Base-by-base conservation (phyloP, 53 echinoderm and acorn worm genomes). In the Stichopus horrens region DNA sequence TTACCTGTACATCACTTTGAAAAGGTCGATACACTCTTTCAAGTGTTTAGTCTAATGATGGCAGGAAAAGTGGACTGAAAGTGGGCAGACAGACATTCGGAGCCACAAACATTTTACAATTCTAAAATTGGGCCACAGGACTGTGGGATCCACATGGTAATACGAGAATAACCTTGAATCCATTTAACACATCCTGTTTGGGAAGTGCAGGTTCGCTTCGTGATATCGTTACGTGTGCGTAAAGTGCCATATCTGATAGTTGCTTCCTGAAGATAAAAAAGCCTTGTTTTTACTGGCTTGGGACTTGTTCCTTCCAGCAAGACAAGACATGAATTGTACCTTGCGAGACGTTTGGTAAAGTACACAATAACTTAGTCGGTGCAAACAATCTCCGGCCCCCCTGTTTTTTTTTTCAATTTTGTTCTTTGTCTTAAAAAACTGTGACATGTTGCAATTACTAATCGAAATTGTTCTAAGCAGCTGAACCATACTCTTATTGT, bases 261-360 rank as follows among this genome's bases (percentile, higher is more conserved):
- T 81, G 81, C 57, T 57, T 81, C 81, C 81, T 58, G 58, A 18
- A 56, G 81, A 81, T 81, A 81, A 81, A 81, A 10, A 57, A 8
- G 53, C 19, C 14, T 81, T 81, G 81, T 81, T 81, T 57, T 81
- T 81, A 56, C 58, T 81, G 56, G 56, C 58, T 56, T 81, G 4
- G 10, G 23, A 18, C 56, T 81, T 81, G 81, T 81, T 81, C 81
- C 56, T 55, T 58, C 58, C 10, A 10, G 14, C 7, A 53, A 81
- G 57, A 81, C 56, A 57, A 23, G 58, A 58, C 54, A 21, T 53
- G 21, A 58, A 37, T 8, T 81, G 81, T 81, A 55, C 7, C 6
- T 81, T 56, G 9, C 23, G 9, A 21, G 52, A 9, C 52, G 52
- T 54, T 81, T n/a, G 13, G 56, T 54, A 81, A 81, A 54, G 81